Conservation (phyloP, 1,140 invertebrate species). For the Papilio aristodemus region DNA sequence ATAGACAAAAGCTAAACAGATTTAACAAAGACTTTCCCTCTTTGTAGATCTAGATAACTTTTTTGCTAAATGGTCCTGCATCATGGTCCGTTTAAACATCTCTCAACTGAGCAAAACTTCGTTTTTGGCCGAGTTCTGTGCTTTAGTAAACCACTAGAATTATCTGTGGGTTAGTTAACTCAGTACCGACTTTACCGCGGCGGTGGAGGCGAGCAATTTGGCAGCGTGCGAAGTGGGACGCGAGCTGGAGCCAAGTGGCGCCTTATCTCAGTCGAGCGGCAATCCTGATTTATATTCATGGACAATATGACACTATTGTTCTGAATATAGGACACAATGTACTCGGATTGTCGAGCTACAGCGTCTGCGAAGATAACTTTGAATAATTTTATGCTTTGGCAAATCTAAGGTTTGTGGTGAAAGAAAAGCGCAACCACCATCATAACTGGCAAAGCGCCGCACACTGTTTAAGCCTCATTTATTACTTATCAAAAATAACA, state of each 20-base stretch:
- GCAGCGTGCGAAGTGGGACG: conserved; percentile 56
- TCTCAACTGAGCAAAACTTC: background rate
- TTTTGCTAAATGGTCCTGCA: no score
- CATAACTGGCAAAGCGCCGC: background rate
- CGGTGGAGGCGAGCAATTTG: conserved; percentile 50
- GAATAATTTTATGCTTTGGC: conserved; percentile 12
- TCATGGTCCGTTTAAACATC: background rate
- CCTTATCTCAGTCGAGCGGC: conserved; percentile 46
- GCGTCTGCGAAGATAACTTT: background rate
- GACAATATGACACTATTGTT: conserved; percentile 29
- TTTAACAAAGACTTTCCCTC: no score
- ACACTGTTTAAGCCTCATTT: background rate
- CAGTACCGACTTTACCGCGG: conserved; percentile 11
- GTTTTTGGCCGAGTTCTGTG: background rate
- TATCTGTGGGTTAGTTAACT: conserved; percentile 21
- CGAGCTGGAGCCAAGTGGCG: conserved; percentile 46
- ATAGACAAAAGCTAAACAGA: background rate
- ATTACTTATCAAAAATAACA: no score
- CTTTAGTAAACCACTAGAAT: background rate
- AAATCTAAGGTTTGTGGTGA: background rate
- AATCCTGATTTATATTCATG: conserved; percentile 37
- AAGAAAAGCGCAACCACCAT: background rate
- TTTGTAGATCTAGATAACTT: no score
- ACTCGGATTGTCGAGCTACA: conserved; percentile 16
- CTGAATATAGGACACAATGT: conserved; percentile 6